Evolutionary conservation across 2,888 invertebrate genomes (phyloP), one percentile per base, ranked within the genome.

Genomic region (Dicyrtoma fusca): DNA sequence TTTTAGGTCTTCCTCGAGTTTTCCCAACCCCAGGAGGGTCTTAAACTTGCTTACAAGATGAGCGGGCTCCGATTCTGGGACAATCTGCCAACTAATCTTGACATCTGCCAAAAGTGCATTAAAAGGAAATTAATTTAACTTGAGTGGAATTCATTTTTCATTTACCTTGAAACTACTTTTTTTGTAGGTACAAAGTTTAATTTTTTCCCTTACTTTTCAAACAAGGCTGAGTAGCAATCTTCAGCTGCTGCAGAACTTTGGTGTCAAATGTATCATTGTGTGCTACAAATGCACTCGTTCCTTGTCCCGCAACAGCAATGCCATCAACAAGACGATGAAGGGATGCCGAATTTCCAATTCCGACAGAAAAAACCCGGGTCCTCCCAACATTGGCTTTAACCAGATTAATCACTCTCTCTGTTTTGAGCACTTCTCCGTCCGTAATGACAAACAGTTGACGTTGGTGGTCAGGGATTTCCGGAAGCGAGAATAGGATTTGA

Each of bases 321-420:
- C 83, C 83, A 53, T 81, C 81, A n/a, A 84, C 82, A 25, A 84
- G 76, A 26, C 82, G 76, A 55, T 83, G 82, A n/a, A n/a, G n/a
- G 14, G 82, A 82, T 2, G 81, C 83, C 5, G 81, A 81, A 19
- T 80, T 75, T 2, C 84, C 84, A 65, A 84, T 82, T 23, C 84
- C 83, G 45, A 84, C 76, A 5, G 83, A 75, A 74, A 82, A 82
- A 1, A 82, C 80, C 45, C 82, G 75, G 8, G 80, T 76, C 17
- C 81, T 79, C 44, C 79, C 73, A 1, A 81, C 77, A 64, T 82
- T 76, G 4, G 77, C 73, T 26, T 77, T 75, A 5, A 81, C 81
- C 10, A 83, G 74, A 5, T 79, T 75, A 47, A 82, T 75, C 0
- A 84, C 82, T 66, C 81, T 77, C 5, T 81, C 76, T 1, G 81